Conservation (phyloP, 2,888 invertebrate species). For the Blastobasis lacticolella region DNA sequence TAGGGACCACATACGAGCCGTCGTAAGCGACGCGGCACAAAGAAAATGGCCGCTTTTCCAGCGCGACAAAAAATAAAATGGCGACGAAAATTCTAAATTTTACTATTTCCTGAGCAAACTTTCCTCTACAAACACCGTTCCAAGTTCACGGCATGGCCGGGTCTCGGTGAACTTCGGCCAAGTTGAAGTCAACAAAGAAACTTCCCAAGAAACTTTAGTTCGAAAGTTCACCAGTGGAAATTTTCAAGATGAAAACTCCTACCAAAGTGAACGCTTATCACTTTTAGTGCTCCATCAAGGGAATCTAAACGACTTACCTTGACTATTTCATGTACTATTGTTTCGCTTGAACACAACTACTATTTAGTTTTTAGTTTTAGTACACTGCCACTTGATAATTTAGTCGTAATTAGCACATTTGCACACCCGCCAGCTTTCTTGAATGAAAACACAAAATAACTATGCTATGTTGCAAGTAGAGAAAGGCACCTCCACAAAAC, state of each 20-base stretch:
- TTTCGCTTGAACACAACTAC: constrained; percentile 39
- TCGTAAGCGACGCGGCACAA: constrained; percentile 75
- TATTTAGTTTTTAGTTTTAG: constrained; percentile 34
- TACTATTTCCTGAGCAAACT: constrained; percentile 68
- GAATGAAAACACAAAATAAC: constrained; percentile 68
- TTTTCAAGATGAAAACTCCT: constrained; percentile 73
- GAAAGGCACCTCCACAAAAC: constrained; percentile 72
- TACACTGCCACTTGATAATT: constrained; percentile 32
- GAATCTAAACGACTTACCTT: constrained; percentile 56
- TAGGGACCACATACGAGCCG: constrained; percentile 63
- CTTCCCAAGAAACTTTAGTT: constrained; percentile 63
- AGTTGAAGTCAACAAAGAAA: constrained; percentile 58
- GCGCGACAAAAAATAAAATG: constrained; percentile 76
- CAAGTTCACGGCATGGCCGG: constrained; percentile 37
- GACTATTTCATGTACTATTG: constrained; percentile 64
- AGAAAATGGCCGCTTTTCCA: constrained; percentile 77
- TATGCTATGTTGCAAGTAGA: constrained; percentile 72
- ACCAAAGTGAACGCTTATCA: constrained; percentile 55
- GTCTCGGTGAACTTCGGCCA: constrained; percentile 40
- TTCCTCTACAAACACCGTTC: constrained; percentile 43
- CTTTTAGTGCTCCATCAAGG: constrained; percentile 35
- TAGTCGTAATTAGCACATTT: constrained; percentile 45
- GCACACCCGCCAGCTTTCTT: constrained; percentile 75
- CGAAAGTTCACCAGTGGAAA: constrained; percentile 71
- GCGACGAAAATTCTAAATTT: constrained; percentile 75